phyloP scores from a whole-genome alignment of 1,140 invertebrate genomes.

The Brachionus manjavacas region DNA sequence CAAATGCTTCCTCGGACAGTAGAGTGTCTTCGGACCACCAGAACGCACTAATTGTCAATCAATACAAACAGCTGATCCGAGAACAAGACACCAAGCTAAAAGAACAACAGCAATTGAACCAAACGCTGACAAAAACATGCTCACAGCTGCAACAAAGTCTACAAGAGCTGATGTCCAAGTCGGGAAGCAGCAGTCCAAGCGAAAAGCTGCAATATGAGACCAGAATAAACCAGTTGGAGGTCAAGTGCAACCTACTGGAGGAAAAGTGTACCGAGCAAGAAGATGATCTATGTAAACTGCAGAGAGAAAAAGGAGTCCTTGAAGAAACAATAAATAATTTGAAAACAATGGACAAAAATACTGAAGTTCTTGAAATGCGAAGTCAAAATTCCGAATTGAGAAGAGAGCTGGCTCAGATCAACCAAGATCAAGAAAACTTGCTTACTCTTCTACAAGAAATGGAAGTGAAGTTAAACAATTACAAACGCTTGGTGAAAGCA shows the following conservation, averaged over 20 bases:
- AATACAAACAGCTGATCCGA: constrained; percentile 33
- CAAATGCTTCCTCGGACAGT: background rate
- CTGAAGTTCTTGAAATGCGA: constrained; percentile 43
- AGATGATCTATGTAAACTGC: constrained; percentile 20
- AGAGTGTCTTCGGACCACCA: background rate
- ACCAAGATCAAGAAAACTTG: constrained; percentile 84
- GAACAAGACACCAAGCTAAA: constrained; percentile 32
- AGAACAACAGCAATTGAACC: constrained; percentile 5
- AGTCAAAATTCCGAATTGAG: constrained; percentile 48
- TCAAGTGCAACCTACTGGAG: background rate
- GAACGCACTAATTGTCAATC: background rate
- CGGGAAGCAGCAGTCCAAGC: background rate
- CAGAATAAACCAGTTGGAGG: constrained; percentile 4
- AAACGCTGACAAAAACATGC: constrained; percentile 23
- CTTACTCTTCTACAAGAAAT: constrained; percentile 77
- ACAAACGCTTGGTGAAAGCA: constrained; percentile 66
- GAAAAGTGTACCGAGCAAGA: constrained; percentile 39
- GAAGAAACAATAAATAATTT: constrained; percentile 34
- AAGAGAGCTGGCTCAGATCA: constrained; percentile 66
- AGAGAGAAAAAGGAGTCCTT: constrained; percentile 28
- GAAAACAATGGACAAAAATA: background rate
- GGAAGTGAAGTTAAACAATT: constrained; percentile 69
- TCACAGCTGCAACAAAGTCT: background rate
- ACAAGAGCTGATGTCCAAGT: background rate
- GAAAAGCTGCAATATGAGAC: background rate